A percentile compares a stretch with the other conserved stretches of the same genome.
phyloP scores from a whole-genome alignment of 2,888 invertebrate genomes.

The Apodemia duryi region DNA sequence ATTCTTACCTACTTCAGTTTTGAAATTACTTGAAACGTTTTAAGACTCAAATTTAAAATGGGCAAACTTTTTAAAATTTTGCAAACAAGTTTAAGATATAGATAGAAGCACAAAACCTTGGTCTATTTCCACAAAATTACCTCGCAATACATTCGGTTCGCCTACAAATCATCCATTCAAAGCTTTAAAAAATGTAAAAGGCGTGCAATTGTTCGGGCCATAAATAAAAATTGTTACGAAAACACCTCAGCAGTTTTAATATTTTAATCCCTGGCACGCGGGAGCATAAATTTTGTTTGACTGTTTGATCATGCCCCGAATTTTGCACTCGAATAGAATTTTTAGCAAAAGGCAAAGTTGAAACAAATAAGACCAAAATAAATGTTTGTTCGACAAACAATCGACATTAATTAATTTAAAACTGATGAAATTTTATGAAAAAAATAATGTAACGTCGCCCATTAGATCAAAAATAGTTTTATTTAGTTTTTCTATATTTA shows the following conservation, averaged over 20 bases:
- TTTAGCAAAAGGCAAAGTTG: slow-evolving; percentile 20
- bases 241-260: slow-evolving; percentile 72
- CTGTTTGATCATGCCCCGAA: slow-evolving; percentile 46
- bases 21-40: too few relatives aligned
- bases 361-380: slow-evolving; percentile 17
- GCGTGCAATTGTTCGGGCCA: slow-evolving; percentile 53
- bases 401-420: slow-evolving; percentile 8
- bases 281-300: slow-evolving; percentile 61
- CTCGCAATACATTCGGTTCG: slow-evolving; percentile 44
- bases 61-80: too few relatives aligned
- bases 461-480: neutral
- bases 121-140: slow-evolving; percentile 36
- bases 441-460: neutral
- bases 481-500: too few relatives aligned
- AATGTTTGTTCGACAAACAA: slow-evolving; percentile 13
- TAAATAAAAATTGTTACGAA: slow-evolving; percentile 63
- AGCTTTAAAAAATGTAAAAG: slow-evolving; percentile 48
- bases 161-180: slow-evolving; percentile 54
- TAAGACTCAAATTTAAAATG: too few relatives aligned
- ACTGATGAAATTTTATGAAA: neutral
- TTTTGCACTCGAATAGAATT: slow-evolving; percentile 35
- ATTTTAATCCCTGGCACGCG: slow-evolving; percentile 57
- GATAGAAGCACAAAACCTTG: neutral
- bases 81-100: neutral
- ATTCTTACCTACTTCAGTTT: too few relatives aligned